Evolutionary conservation across 1,140 invertebrate genomes (phyloP), one percentile per base, ranked within the genome.

Genomic region (Cecropterus lyciades): DNA sequence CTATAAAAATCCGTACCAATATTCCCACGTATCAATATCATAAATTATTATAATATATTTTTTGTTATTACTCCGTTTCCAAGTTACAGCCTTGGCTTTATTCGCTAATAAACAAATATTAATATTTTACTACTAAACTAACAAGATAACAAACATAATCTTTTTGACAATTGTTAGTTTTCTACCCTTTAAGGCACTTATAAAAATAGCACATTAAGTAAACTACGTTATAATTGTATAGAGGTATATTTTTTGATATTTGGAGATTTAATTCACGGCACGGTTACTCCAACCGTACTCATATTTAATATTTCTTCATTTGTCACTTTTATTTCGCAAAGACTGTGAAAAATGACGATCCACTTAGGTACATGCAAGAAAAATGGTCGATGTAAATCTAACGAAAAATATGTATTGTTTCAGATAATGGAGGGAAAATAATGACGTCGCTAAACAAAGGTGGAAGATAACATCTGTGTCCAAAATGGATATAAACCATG

Each of bases 401-500:
- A 78, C 53, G 68, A 45, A 30, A 65, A 65, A 51, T 72, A 51
- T 72, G 62, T 77, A 59, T 87, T 91, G 85, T 91, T 91, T 69
- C 88, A 91, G 88, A 82, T 84, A 75, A 45, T 43, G 55, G 71
- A 72, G 14, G 67, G 68, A 71, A 67, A 72, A 84, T 76, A 77
- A 82, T 83, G 77, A 80, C 64, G 77, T 74, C 77, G 73, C 51
- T 67, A 69, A 69, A 56, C 63, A 73, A 84, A 82, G 68, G 66
- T 77, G 77, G 70, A 79, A 77, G 73, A 68, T 75, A 80, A 80
- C 69, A 64, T 70, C 55, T 57, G 37, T 42, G 30, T 53, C 70
- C 59, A 91, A 87, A 78, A 92, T 92, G 89, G 89, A 92, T 72
- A 87, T 88, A 68, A 85, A 86, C 79, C 86, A 90, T 87, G 83